Conservation (phyloP, 1,140 invertebrate genomes). For the Caenorhabditis remanei region DNA sequence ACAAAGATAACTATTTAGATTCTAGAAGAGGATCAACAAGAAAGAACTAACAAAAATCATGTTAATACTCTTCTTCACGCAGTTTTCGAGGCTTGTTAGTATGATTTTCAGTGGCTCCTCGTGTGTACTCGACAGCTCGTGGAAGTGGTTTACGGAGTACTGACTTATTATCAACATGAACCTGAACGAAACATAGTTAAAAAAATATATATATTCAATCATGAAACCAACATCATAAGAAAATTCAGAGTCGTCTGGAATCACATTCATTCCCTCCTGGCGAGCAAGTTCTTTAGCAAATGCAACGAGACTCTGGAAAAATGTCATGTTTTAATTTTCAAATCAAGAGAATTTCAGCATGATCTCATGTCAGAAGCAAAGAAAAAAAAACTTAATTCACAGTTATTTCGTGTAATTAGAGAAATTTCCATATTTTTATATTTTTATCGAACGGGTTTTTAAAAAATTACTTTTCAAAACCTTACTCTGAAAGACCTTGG, state of each 20-base stretch:
- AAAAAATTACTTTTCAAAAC: background rate
- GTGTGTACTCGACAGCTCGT: slow-evolving; percentile 61
- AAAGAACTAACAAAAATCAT: background rate
- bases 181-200: slow-evolving; percentile 1
- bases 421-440: too few species aligned
- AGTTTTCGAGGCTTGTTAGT: slow-evolving; percentile 70
- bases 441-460: too few species aligned
- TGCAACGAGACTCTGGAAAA: slow-evolving; percentile 71
- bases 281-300: slow-evolving; percentile 72
- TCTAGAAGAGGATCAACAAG: slow-evolving; percentile 9
- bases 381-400: too few species aligned
- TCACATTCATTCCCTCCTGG: slow-evolving; percentile 67
- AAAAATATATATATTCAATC: background rate
- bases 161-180: slow-evolving; percentile 58
- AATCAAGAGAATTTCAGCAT: background rate
- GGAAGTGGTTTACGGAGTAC: slow-evolving; percentile 72
- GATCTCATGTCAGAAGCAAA: too few species aligned
- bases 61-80: slow-evolving; percentile 70
- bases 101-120: slow-evolving; percentile 71
- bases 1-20: background rate
- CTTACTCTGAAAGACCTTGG: slow-evolving; percentile 73
- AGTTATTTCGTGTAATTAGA: too few species aligned
- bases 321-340: background rate
- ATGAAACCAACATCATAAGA: slow-evolving; percentile 65
- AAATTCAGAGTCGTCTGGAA: slow-evolving; percentile 61